Conservation (phyloP, 2,888 invertebrate species). For the Eupithecia inturbata region DNA sequence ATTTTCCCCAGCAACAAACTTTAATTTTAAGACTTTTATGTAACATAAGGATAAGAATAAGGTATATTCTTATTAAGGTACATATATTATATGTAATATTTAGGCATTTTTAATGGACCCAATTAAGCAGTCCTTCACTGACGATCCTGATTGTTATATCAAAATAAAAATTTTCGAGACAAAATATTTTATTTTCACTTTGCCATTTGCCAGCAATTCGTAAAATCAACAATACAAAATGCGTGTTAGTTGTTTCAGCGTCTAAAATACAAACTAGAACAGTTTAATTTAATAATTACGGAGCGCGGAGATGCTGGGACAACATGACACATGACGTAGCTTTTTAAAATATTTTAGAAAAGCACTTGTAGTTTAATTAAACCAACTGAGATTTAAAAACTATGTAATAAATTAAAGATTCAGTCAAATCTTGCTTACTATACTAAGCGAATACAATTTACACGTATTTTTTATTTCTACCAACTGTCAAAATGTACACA, state of each 20-base stretch:
- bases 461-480: too few relatives aligned
- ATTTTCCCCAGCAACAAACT: not conserved
- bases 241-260: slow-evolving; percentile 49
- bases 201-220: slow-evolving; percentile 43
- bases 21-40: not conserved
- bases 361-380: not conserved
- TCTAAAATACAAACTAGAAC: slow-evolving; percentile 49
- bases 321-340: slow-evolving; percentile 28
- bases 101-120: not conserved
- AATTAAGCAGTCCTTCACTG: slow-evolving; percentile 8
- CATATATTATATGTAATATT: not conserved
- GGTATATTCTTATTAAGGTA: too few relatives aligned
- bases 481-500: too few relatives aligned
- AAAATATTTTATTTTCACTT: slow-evolving; percentile 44
- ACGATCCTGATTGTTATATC: slow-evolving; percentile 35
- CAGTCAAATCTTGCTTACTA: not conserved
- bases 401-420: not conserved
- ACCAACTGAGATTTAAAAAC: not conserved
- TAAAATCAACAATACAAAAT: slow-evolving; percentile 51
- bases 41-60: too few relatives aligned
- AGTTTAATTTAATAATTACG: slow-evolving; percentile 40
- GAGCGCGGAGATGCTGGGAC: slow-evolving; percentile 27
- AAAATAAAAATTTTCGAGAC: slow-evolving; percentile 41
- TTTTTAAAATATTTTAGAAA: slow-evolving; percentile 20
- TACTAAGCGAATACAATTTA: too few relatives aligned